These are phyloP conservation scores for Melospiza georgiana DNA, from an alignment of 2,113 vertebrate species.

Conservation along the genomic window DNA sequence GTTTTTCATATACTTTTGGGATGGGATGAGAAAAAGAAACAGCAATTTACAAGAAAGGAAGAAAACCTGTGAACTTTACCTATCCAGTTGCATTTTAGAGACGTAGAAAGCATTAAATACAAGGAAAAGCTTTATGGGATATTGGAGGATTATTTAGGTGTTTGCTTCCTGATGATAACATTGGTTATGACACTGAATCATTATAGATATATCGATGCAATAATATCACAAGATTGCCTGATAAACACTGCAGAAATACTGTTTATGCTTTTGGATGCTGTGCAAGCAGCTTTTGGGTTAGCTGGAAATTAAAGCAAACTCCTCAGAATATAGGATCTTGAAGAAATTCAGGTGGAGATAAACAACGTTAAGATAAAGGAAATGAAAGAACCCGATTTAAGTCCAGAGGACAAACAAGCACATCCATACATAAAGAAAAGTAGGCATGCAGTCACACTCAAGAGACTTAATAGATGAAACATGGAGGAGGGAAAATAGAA, in stretches of 20 bases:
- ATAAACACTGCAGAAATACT: constrained; percentile 31
- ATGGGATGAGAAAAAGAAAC: not conserved
- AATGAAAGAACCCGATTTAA: constrained; percentile 14
- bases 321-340: not conserved
- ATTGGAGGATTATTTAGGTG: constrained; percentile 47
- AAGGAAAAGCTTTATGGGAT: constrained; percentile 25
- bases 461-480: constrained; percentile 17
- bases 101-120: constrained; percentile 31
- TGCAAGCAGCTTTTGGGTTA: constrained; percentile 40
- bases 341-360: constrained; percentile 21
- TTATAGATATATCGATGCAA: constrained; percentile 36
- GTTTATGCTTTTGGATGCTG: constrained; percentile 13
- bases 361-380: not conserved
- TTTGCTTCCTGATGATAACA: constrained; percentile 23
- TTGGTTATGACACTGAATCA: constrained; percentile 41
- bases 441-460: not conserved
- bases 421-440: not conserved
- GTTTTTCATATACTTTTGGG: not conserved
- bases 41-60: not conserved
- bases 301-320: constrained; percentile 29
- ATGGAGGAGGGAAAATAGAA: constrained; percentile 47
- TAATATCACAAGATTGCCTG: constrained; percentile 47
- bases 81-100: not conserved
- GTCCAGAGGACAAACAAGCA: constrained; percentile 21
- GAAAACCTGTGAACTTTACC: not conserved